A percentile compares a stretch with the other conserved stretches of the same genome.
phyloP scores from a whole-genome alignment of 2,113 vertebrate genomes.

The Maccullochella peelii region DNA sequence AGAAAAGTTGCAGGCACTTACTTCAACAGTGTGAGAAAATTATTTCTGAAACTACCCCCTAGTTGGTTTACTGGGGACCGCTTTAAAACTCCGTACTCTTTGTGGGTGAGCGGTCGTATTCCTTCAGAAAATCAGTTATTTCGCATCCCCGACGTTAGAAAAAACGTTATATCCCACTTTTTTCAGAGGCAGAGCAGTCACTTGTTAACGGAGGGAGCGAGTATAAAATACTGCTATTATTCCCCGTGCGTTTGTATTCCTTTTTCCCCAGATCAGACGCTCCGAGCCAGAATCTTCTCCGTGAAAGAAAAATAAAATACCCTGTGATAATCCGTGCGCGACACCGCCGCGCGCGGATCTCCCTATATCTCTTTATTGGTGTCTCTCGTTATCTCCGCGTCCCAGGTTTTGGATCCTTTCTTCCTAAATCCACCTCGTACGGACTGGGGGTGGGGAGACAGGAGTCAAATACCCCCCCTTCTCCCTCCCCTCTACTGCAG shows the following conservation, averaged over 20 bases:
- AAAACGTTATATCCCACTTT: conserved; percentile 63
- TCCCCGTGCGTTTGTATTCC: conserved; percentile 68
- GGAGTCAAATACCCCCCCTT: conserved; percentile 74
- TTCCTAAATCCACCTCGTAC: conserved; percentile 74
- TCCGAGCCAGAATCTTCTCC: conserved; percentile 48
- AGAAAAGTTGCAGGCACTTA: conserved; percentile 70
- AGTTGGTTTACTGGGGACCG: conserved; percentile 45
- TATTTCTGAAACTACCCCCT: conserved; percentile 38
- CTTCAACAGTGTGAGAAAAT: conserved; percentile 54
- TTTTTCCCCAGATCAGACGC: conserved; percentile 50
- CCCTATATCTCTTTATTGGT: conserved; percentile 50
- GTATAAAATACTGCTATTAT: conserved; percentile 52
- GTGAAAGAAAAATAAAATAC: conserved; percentile 53
- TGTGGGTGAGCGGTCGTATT: conserved; percentile 30
- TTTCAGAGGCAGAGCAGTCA: conserved; percentile 43
- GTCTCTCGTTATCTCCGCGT: conserved; percentile 76
- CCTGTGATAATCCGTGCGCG: conserved; percentile 72
- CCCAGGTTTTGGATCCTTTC: conserved; percentile 75
- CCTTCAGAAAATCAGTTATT: conserved; percentile 44
- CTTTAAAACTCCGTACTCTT: conserved; percentile 58
- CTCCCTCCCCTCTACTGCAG: conserved; percentile 42
- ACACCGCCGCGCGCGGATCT: conserved; percentile 63
- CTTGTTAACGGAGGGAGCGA: conserved; percentile 57
- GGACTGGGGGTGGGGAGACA: conserved; percentile 79
- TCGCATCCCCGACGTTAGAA: conserved; percentile 50